These are phyloP conservation scores for Urophycis tenuis DNA, from an alignment of 2,797 vertebrate genomes.

Conservation along the genomic window DNA sequence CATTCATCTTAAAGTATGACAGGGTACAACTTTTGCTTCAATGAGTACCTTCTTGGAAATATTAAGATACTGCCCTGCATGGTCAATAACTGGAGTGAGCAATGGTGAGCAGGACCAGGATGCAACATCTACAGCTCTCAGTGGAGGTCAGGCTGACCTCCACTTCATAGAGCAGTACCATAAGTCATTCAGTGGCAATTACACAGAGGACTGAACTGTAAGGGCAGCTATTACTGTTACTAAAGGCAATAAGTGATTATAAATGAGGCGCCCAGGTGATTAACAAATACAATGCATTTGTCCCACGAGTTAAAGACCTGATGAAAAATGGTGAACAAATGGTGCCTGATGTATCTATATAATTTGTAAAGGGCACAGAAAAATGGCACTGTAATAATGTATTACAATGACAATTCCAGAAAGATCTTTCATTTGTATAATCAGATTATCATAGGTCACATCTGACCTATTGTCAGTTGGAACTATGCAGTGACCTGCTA, in stretches of 20 bases:
- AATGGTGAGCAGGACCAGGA: background rate
- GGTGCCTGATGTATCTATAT: too few species aligned
- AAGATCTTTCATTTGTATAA: too few species aligned
- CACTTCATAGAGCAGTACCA: background rate
- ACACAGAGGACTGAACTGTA: background rate
- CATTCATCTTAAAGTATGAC: background rate
- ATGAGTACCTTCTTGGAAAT: background rate
- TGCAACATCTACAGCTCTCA: background rate
- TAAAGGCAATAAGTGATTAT: background rate
- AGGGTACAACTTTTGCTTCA: background rate
- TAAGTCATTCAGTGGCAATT: background rate
- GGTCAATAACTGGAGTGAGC: background rate
- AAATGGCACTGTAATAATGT: too few species aligned
- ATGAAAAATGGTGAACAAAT: too few species aligned
- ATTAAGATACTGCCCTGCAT: background rate
- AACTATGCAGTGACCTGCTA: too few species aligned
- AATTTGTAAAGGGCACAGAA: too few species aligned
- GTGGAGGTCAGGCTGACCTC: too few species aligned
- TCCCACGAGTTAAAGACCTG: too few species aligned
- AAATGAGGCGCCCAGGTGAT: background rate
- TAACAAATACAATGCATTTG: background rate
- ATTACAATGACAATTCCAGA: too few species aligned
- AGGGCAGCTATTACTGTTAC: background rate
- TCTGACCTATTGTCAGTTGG: too few species aligned
- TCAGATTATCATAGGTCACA: too few species aligned